Base-by-base conservation (phyloP, 1,140 invertebrate species). In the Tenebrio molitor region DNA sequence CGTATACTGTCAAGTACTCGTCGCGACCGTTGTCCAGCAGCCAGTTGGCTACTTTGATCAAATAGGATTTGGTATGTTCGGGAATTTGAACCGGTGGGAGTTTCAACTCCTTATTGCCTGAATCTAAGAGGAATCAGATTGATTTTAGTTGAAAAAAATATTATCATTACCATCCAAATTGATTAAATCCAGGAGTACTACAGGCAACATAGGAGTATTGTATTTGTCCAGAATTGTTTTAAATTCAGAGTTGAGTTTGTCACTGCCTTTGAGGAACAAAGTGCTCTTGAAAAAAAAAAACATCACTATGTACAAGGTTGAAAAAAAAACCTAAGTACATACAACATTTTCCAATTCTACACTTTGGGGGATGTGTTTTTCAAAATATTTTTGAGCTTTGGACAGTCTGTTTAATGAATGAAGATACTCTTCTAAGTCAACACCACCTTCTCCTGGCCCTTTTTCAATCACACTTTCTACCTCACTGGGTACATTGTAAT, bases 301-400 rank as follows among this genome's bases (percentile, higher is more conserved):
- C 81, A 74, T 39, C 25, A n/a, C n/a, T n/a, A n/a, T 21, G 1
- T 46, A 15, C 1, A 15, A 14, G 10, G n/a, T 58, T 58, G 12
- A 70, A 63, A 53, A 62, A 53, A 75, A 64, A 12, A 10, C 34
- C n/a, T n/a, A n/a, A n/a, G n/a, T 68, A 77, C 88, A 87, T 79
- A 95, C 92, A 58, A 98, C 92, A 86, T 97, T 97, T 80, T 96
- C 93, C 58, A 98, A 83, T 86, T 98, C 96, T 21, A 97, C 93
- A 82, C 95, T 97, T 80, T 95, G 93, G 1, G 95, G 94, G 84
- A 97, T 97, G 81, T 97, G 93, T 80, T 94, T 93, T 79, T 95
- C 90, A 84, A 99, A 99, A 83, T 97, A 99, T 33, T 90, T 89
- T 78, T 95, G 91, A 50, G 97, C 96, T 75, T 92, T 91, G 50